These are phyloP conservation scores for Atlantisia rogersi DNA, from an alignment of 2,113 vertebrate genomes.

Conservation along the genomic window DNA sequence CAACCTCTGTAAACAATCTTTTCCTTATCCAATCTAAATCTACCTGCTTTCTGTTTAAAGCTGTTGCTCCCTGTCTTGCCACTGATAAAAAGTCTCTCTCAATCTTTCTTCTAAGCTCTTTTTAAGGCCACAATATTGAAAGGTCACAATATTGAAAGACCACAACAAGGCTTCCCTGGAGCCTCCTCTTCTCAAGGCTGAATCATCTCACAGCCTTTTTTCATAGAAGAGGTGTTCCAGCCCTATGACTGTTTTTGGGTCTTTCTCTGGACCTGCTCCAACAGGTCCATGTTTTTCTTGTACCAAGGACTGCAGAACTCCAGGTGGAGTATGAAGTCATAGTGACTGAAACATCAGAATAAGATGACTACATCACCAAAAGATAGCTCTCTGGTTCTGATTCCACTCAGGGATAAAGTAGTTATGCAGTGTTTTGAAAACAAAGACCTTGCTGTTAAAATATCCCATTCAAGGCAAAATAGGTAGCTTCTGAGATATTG, in stretches of 20 bases:
- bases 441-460: not conserved
- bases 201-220: not conserved
- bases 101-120: not conserved
- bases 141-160: not conserved
- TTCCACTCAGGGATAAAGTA: not conserved
- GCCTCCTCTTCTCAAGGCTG: not conserved
- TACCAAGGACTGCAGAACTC: not conserved
- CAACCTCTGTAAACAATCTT: not conserved
- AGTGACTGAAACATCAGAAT: not conserved
- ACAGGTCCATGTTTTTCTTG: not conserved
- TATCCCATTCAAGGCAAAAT: not conserved
- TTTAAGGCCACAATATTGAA: not conserved
- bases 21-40: not conserved
- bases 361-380: not conserved
- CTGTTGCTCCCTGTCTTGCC: not conserved
- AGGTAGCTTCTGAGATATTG: not conserved
- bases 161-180: not conserved
- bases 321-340: not conserved
- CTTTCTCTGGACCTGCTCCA: not conserved
- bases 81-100: not conserved
- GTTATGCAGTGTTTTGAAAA: not conserved
- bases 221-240: not conserved
- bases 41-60: not conserved
- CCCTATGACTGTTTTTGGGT: fast-evolving
- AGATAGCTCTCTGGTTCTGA: not conserved